Base-by-base conservation (phyloP, 2,113 vertebrate species). In the Podiceps cristatus region DNA sequence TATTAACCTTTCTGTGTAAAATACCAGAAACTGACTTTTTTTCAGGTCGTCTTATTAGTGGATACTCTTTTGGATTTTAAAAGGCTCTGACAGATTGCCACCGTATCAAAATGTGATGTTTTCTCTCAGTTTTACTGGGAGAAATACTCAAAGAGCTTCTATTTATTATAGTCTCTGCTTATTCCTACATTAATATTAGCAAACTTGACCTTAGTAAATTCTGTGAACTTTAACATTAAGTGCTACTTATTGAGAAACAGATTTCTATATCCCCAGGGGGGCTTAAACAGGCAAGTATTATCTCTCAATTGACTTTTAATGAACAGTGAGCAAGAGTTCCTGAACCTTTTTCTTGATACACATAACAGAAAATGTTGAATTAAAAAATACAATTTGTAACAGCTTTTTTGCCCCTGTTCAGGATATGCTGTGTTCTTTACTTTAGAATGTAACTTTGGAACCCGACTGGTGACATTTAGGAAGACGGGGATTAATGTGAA, bases 391-490 rank as follows among this genome's bases (percentile, higher is more conserved):
- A 23, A 64, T 75, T 79, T 52, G 9, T 28, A 76, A 72, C 24
- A 58, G 35, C 33, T 79, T 82, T 76, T 82, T 62, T 92, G 28
- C 14, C 52, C 23, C 27, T n/a, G 22, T 23, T 35, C 50, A 33
- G 50, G 58, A 69, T 16, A 33, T 31, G n/a, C 25, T 74, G 13
- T 28, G 85, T 64, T 90, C n/a, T 64, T 7, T 63, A 11, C 17
- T 44, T 60, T 10, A 42, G n/a, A 24, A 3, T 24, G 11, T 35
- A 86, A 53, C 58, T 92, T 62, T 86, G 68, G 63, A 80, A 90
- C 27, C 20, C 0, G 0, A 8, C 10, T 62, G 45, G 28, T 67
- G 22, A 56, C 33, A 33, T 24, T 24, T 55, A 76, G 31, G 58
- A 88, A 90, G 35, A 40, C 8, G 18, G 8, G 4, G 37, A 50